Evolutionary conservation across 1,140 invertebrate genomes (phyloP).

Genomic region (Lepidotrigona ventralis): DNA sequence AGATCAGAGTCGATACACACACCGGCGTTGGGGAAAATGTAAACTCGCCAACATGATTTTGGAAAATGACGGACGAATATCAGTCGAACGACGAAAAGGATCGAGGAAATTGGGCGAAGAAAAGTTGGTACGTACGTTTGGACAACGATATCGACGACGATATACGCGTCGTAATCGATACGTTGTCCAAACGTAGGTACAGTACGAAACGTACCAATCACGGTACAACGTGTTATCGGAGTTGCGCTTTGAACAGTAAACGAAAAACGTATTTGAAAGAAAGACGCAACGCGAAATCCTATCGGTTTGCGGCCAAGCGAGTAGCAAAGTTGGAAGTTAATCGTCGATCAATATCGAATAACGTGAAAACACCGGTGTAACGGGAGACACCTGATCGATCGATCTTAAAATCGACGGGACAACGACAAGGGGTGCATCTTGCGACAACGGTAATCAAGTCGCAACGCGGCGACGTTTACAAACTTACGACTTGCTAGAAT

Average conservation of each 20-base stretch:
- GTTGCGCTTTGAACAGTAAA: neutral
- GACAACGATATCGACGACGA: too few relatives aligned
- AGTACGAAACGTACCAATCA: too few relatives aligned
- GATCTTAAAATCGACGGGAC: neutral
- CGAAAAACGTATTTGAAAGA: neutral
- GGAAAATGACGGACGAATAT: too few relatives aligned
- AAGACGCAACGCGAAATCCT: neutral
- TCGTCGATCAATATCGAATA: constrained; percentile 4
- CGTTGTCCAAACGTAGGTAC: too few relatives aligned
- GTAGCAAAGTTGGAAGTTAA: neutral
- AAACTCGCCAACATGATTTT: neutral
- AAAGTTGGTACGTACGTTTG: too few relatives aligned
- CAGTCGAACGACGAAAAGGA: neutral
- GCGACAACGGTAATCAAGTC: neutral
- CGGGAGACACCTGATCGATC: constrained; percentile 3
- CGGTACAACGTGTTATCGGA: neutral
- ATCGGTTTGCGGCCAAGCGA: neutral
- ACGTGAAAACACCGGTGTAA: neutral
- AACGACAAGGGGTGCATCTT: too few relatives aligned
- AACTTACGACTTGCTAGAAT: neutral
- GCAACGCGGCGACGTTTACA: too few relatives aligned
- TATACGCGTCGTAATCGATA: too few relatives aligned
- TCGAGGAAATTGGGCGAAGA: neutral
- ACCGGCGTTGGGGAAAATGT: neutral
- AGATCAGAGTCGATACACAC: too few relatives aligned